phyloP scores from a whole-genome alignment of 2,113 vertebrate genomes.

The Pachycephala philippinensis region DNA sequence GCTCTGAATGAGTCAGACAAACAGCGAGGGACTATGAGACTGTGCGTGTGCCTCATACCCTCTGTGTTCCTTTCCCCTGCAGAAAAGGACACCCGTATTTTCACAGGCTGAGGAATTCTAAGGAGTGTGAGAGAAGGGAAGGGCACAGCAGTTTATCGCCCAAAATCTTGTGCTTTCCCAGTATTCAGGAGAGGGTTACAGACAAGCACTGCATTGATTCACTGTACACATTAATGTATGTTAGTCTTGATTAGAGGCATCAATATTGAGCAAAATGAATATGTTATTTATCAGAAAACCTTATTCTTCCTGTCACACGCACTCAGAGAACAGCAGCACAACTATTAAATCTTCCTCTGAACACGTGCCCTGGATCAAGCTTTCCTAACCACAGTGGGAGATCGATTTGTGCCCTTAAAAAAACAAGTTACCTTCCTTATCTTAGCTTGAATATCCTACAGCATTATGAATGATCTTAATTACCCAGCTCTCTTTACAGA shows the following conservation, averaged over 20 bases:
- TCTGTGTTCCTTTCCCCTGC: not conserved
- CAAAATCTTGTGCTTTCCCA: not conserved
- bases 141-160: not conserved
- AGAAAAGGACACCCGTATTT: not conserved
- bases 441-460: not conserved
- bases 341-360: not conserved
- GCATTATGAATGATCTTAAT: conserved; percentile 14
- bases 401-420: not conserved
- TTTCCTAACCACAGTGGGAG: not conserved
- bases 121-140: not conserved
- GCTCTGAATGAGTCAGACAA: not conserved
- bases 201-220: not conserved
- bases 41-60: not conserved
- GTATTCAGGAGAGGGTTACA: not conserved
- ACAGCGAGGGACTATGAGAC: not conserved
- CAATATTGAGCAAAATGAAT: not conserved
- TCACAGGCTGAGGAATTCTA: not conserved
- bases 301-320: not conserved
- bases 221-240: not conserved
- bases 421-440: not conserved
- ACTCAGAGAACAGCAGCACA: not conserved
- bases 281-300: not conserved
- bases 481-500: not conserved
- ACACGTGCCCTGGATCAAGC: not conserved
- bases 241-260: not conserved